Percentiles rank a stretch among this genome's conserved stretches.
Conservation (phyloP, 1,140 invertebrate genomes). For the Anastrepha ludens region DNA sequence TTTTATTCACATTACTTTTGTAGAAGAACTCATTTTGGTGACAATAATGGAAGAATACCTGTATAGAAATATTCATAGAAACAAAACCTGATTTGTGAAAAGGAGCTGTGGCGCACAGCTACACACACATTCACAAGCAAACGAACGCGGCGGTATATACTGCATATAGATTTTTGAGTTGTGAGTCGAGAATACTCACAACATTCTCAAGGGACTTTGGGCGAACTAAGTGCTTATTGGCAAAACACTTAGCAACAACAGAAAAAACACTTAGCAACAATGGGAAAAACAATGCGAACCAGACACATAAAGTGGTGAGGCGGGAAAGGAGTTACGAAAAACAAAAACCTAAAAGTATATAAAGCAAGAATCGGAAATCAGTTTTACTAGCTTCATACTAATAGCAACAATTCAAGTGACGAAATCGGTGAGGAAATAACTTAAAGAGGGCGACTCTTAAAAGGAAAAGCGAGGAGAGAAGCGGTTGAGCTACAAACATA, state of each 20-base stretch:
- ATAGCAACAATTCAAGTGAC: neutral
- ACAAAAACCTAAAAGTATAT: neutral
- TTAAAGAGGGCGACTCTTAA: neutral
- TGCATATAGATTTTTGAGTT: neutral
- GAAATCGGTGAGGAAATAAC: neutral
- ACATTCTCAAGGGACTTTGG: constrained; percentile 4
- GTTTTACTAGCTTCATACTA: neutral
- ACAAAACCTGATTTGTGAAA: neutral
- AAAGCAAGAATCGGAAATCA: constrained; percentile 27
- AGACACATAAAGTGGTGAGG: neutral
- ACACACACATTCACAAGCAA: neutral
- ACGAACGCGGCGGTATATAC: neutral
- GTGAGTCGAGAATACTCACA: neutral
- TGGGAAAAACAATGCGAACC: neutral
- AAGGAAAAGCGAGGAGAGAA: neutral
- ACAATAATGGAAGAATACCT: neutral
- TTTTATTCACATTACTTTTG: too few relatives aligned
- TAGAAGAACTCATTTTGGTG: neutral
- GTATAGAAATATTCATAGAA: neutral
- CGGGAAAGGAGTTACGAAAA: neutral
- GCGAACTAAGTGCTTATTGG: constrained; percentile 42
- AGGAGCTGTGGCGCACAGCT: neutral
- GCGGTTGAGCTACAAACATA: neutral
- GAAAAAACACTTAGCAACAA: neutral
- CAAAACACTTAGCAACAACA: constrained; percentile 25